Evolutionary conservation across 1,140 invertebrate genomes (phyloP), one percentile per base, ranked within the genome.

Genomic region (Kradibia gibbosae): DNA sequence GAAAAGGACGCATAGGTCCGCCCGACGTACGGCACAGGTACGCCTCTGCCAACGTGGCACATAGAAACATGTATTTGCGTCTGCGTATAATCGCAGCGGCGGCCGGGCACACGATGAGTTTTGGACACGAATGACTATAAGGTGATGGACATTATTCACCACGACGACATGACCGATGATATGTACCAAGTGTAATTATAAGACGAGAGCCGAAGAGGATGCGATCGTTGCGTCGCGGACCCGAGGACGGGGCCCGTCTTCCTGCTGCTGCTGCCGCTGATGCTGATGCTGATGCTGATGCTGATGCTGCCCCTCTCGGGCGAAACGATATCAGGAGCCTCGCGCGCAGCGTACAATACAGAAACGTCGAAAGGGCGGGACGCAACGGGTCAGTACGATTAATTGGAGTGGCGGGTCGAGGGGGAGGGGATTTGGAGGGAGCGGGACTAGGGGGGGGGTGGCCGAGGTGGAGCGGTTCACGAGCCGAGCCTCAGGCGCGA

Each of bases 121-220:
- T 90, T 88, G 85, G 88, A 91, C 88, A 91, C 87, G 88, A 89
- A 86, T 91, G 90, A 91, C 90, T 91, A 90, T 90, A 90, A 90
- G 86, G 84, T 88, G 87, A 90, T 88, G 88, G 88, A 88, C 88
- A 91, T 91, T 86, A 86, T 88, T 89, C 86, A 85, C 85, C 88
- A 86, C 88, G 88, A 88, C 89, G 88, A 89, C 87, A 89, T 89
- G 89, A 81, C 74, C 72, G 79, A 75, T 81, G 79, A 81, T 81
- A 75, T 81, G 79, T 75, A 67, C 72, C 77, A 31, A 34, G 25
- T 57, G 31, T 60, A 39, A 73, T n/a, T n/a, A n/a, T 55, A 73
- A 34, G 39, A 50, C 48, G 25, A 34, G 22, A 45, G 53, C 36
- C n/a, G 36, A 62, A 60, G 55, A 34, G 45, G n/a, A 75, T 15